Evolutionary conservation across 1,140 invertebrate genomes (phyloP).

Genomic region (Musca domestica): DNA sequence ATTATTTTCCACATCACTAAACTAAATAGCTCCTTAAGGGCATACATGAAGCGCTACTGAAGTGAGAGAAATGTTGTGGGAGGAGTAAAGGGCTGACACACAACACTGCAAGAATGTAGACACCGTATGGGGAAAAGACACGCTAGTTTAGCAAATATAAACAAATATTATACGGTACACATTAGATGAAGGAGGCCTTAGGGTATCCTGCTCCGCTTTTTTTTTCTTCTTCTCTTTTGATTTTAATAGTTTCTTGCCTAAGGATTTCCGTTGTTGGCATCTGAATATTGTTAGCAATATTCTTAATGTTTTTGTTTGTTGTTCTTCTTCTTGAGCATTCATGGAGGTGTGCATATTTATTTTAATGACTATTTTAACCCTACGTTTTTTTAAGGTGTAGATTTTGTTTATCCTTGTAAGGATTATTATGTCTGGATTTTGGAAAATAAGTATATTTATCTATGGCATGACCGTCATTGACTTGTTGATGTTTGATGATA

Average conservation of each 20-base stretch:
- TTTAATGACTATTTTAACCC: constrained; percentile 12
- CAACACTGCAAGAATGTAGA: not conserved
- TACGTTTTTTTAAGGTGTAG: not conserved
- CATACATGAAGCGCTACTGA: too few species aligned
- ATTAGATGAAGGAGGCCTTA: constrained; percentile 5
- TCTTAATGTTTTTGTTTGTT: not conserved
- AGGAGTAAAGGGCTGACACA: not conserved
- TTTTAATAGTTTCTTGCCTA: too few species aligned
- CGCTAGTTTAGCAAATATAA: constrained; percentile 16
- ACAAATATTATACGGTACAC: constrained; percentile 5
- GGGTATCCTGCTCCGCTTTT: not conserved
- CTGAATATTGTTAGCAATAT: not conserved
- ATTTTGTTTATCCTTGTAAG: too few species aligned
- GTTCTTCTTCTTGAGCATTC: too few species aligned
- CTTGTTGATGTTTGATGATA: too few species aligned
- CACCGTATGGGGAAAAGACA: too few species aligned
- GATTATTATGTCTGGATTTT: too few species aligned
- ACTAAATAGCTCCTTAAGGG: constrained; percentile 10
- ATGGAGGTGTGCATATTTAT: constrained; percentile 14
- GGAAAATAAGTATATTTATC: too few species aligned
- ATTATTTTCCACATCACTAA: constrained; percentile 19
- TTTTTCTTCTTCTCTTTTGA: too few species aligned
- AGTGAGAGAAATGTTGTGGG: too few species aligned
- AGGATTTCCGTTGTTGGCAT: too few species aligned
- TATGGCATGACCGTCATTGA: too few species aligned